Percentiles rank a stretch among this genome's conserved stretches.
These are phyloP conservation scores for Sterrhoptilus dennistouni DNA, from an alignment of 2,113 vertebrate species.

Conservation along the genomic window DNA sequence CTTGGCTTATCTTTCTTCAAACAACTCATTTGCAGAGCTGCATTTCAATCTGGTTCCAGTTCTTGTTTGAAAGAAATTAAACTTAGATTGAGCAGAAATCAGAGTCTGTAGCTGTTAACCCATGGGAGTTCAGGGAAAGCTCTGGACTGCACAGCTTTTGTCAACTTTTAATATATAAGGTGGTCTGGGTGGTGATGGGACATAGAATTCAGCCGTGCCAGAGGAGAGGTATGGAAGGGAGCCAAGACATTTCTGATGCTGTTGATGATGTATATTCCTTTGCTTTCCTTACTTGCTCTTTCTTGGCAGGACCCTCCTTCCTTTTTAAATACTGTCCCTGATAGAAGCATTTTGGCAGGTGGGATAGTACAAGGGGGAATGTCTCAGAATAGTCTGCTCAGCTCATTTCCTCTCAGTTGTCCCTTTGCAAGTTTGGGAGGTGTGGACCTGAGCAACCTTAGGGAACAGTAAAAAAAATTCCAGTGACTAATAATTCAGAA, in stretches of 20 bases:
- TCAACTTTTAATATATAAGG: neutral
- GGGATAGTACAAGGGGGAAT: neutral
- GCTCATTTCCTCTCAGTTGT: neutral
- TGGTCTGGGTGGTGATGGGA: neutral
- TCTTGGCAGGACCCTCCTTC: neutral
- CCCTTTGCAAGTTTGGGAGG: neutral
- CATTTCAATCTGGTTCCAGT: neutral
- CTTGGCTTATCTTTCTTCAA: slow-evolving; percentile 52
- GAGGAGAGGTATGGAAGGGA: neutral
- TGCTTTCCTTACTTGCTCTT: neutral
- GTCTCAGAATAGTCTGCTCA: neutral
- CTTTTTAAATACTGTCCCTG: neutral
- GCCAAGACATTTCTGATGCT: neutral
- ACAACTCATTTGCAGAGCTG: slow-evolving; percentile 23
- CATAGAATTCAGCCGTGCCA: neutral
- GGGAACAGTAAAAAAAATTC: neutral
- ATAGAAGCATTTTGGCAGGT: neutral
- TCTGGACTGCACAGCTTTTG: neutral
- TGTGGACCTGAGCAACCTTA: neutral
- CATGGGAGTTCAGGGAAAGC: neutral
- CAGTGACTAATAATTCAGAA: neutral
- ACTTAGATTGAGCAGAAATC: neutral
- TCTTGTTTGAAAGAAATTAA: neutral
- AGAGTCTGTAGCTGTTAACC: neutral
- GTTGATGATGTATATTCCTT: neutral